A percentile compares a stretch with the other conserved stretches of the same genome.
These are phyloP conservation scores for Lepilemur septentrionalis DNA, from an alignment of 2,797 vertebrate species.

Conservation along the genomic window DNA sequence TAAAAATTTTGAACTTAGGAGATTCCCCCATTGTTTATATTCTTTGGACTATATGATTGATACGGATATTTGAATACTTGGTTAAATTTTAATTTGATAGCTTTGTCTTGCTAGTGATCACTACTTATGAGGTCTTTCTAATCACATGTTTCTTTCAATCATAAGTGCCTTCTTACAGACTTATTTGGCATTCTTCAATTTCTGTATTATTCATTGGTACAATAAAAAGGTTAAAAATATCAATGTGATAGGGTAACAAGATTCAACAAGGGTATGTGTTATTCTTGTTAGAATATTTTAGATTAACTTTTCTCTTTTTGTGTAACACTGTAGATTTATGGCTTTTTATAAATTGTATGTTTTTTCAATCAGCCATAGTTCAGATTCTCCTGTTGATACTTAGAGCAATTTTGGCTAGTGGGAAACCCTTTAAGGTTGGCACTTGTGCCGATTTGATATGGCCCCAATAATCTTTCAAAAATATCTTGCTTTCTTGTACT, in stretches of 20 bases:
- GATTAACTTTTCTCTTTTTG: not conserved
- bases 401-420: not conserved
- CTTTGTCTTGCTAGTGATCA: not conserved
- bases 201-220: not conserved
- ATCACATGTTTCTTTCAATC: not conserved
- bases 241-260: not conserved
- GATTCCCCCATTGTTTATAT: not conserved
- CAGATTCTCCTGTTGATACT: not conserved
- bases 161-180: not conserved
- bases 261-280: not conserved
- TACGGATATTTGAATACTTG: not conserved
- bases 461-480: not conserved
- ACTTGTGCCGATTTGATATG: not conserved
- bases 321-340: not conserved
- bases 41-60: not conserved
- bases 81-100: slow-evolving; percentile 32
- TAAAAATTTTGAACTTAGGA: not conserved
- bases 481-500: not conserved
- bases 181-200: not conserved
- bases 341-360: not conserved
- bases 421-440: not conserved
- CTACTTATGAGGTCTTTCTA: not conserved
- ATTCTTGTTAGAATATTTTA: not conserved
- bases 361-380: not conserved
- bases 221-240: slow-evolving; percentile 2